A percentile compares a stretch with the other conserved stretches of the same genome.
Evolutionary conservation across 2,888 invertebrate genomes (phyloP).

Genomic region (Digitonthophagus gazella): DNA sequence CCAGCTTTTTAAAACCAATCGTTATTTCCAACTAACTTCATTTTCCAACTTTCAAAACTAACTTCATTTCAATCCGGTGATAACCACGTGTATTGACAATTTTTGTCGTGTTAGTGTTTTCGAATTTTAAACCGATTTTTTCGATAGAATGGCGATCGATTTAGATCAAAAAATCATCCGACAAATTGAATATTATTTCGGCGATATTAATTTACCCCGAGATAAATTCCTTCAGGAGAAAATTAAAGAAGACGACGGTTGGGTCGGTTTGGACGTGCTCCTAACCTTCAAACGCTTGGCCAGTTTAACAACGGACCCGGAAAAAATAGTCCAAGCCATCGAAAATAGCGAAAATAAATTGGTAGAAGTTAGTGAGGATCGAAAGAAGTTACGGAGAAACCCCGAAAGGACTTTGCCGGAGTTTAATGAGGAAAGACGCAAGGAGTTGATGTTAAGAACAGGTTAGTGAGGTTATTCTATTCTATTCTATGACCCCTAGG

Average conservation of each 20-base stretch:
- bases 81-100: neutral
- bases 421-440: constrained; percentile 79
- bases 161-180: constrained; percentile 64
- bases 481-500: too few species aligned
- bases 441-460: constrained; percentile 72
- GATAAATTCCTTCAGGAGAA: constrained; percentile 93
- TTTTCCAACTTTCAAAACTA: too few species aligned
- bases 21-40: too few species aligned
- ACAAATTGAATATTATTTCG: constrained; percentile 70
- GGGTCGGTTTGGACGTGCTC: constrained; percentile 84
- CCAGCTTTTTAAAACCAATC: too few species aligned
- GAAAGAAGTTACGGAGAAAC: constrained; percentile 67
- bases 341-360: constrained; percentile 71
- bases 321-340: constrained; percentile 71
- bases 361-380: constrained; percentile 64
- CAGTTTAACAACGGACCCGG: constrained; percentile 64
- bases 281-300: constrained; percentile 86
- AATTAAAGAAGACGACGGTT: constrained; percentile 81
- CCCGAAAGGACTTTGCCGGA: constrained; percentile 77
- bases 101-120: neutral
- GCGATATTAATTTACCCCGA: constrained; percentile 86
- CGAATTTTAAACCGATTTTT: constrained; percentile 4
- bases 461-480: constrained; percentile 37
- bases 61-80: neutral
- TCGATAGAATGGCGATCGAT: constrained; percentile 41